Base-by-base conservation (phyloP, 37 sponge, comb jelly and placozoan genomes). In the Cliona cf. orientalis region DNA sequence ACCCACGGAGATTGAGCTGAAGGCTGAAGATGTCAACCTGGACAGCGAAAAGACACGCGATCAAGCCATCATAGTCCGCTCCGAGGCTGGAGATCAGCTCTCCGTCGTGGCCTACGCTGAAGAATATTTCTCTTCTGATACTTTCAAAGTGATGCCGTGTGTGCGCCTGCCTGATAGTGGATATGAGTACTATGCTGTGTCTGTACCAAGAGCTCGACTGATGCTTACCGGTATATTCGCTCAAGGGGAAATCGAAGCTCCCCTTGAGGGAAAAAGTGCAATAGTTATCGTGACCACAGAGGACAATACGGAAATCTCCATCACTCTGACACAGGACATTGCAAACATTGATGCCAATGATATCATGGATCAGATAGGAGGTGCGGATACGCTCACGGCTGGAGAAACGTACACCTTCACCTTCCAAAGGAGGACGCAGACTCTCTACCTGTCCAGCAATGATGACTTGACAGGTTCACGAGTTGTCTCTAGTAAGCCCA, bases 101-200 rank as follows among this genome's bases (percentile, higher is more conserved):
- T 77, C 85, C 9, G 46, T 85, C 9, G 58, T 85, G 31, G 85
- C 71, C 41, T 42, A 68, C 5, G 56, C 59, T 32, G 78, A 76
- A 69, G 85, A 85, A 31, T 70, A 42, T 37, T 45, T 45, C 2
- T 75, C 77, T 2, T 43, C 59, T 22, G 88, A 80, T 53, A 32
- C 64, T 4, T 87, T 40, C 67, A 74, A 39, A 45, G 82, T 68
- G 2, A 58, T 80, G 22, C 82, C 88, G 31, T 73, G 58, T 74
- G 61, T 70, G 22, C 32, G 58, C n/a, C 46, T 69, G 17, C 82
- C 82, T 53, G 69, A 60, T 19, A n/a, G n/a, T 29, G 37, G 36
- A 22, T 87, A 87, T 58, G 71, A 75, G 26, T 87, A 87, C 46
- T 87, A 87, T 75, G 88, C 82, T 65, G 82, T 87, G 26, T 87